Evolutionary conservation across 2,797 vertebrate species (phyloP).

Genomic region (Numenius phaeopus): DNA sequence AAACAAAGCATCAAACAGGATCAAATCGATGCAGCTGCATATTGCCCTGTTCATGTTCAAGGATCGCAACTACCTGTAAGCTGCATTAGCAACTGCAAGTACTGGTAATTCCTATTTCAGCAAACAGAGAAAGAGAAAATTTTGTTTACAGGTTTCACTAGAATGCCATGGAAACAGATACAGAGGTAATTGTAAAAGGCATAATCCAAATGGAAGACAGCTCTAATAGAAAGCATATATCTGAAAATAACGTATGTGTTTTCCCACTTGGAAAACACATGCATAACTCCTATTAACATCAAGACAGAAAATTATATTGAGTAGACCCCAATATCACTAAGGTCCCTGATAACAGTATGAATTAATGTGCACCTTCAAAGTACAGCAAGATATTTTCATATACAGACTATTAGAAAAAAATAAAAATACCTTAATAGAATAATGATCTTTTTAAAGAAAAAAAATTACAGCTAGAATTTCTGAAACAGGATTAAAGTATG

Average conservation of each 20-base stretch:
- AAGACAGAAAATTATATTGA: conserved; percentile 34
- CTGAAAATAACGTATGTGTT: conserved; percentile 18
- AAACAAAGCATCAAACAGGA: background rate
- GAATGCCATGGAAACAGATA: conserved; percentile 68
- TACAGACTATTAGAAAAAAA: background rate
- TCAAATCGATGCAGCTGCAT: background rate
- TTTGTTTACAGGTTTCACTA: conserved; percentile 51
- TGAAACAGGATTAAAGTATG: conserved; percentile 28
- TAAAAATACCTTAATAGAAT: conserved; percentile 1
- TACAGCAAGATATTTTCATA: background rate
- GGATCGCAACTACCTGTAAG: background rate
- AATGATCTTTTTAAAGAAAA: conserved; percentile 22
- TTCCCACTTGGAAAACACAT: conserved; percentile 31
- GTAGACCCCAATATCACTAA: conserved; percentile 9
- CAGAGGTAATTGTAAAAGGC: conserved; percentile 35
- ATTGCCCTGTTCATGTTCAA: background rate
- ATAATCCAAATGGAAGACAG: conserved; percentile 35
- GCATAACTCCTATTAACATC: conserved; percentile 35
- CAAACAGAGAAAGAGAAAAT: conserved; percentile 8
- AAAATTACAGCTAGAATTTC: conserved; percentile 20
- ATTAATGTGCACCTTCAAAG: conserved; percentile 28
- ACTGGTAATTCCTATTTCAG: conserved; percentile 17
- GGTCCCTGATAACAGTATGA: background rate
- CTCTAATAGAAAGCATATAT: background rate
- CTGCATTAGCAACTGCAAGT: background rate